Conservation (phyloP, 2,113 vertebrate species). For the Dolichallabes microphthalmus region DNA sequence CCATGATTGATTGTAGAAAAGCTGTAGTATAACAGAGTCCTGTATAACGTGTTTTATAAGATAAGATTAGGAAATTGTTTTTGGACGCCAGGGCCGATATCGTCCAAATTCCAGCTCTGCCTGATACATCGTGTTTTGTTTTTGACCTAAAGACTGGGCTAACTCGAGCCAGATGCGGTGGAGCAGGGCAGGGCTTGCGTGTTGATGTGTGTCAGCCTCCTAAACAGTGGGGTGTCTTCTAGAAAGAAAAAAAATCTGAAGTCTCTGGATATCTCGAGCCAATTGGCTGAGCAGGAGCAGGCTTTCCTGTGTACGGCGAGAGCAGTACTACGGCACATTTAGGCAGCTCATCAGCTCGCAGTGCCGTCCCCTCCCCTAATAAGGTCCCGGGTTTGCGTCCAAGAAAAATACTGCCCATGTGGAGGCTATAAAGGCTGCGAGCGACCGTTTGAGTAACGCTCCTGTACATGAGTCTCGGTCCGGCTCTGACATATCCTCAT, state of each 20-base stretch:
- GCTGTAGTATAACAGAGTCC: background rate
- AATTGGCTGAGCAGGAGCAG: slow-evolving; percentile 63
- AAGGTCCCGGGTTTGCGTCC: background rate
- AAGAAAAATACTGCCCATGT: slow-evolving; percentile 41
- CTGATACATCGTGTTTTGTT: background rate
- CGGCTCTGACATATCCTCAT: slow-evolving; percentile 15
- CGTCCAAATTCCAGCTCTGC: background rate
- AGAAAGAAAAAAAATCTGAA: slow-evolving; percentile 56
- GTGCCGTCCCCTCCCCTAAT: slow-evolving; percentile 17
- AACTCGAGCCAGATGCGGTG: slow-evolving; percentile 47
- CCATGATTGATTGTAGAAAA: background rate
- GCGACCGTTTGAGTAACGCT: background rate
- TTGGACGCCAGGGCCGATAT: background rate
- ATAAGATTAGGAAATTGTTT: background rate
- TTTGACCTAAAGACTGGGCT: slow-evolving; percentile 33
- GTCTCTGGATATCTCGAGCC: slow-evolving; percentile 64
- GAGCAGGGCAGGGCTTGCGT: background rate
- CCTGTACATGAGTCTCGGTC: background rate
- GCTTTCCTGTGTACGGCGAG: slow-evolving; percentile 58
- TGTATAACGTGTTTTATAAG: background rate
- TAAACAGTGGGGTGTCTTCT: slow-evolving; percentile 29
- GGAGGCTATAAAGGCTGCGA: slow-evolving; percentile 39
- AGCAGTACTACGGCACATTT: slow-evolving; percentile 65
- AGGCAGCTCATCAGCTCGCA: slow-evolving; percentile 16
- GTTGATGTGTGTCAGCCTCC: slow-evolving; percentile 42